These are phyloP conservation scores for Pollimyrus isidori DNA, from an alignment of 2,113 vertebrate species.

Conservation along the genomic window DNA sequence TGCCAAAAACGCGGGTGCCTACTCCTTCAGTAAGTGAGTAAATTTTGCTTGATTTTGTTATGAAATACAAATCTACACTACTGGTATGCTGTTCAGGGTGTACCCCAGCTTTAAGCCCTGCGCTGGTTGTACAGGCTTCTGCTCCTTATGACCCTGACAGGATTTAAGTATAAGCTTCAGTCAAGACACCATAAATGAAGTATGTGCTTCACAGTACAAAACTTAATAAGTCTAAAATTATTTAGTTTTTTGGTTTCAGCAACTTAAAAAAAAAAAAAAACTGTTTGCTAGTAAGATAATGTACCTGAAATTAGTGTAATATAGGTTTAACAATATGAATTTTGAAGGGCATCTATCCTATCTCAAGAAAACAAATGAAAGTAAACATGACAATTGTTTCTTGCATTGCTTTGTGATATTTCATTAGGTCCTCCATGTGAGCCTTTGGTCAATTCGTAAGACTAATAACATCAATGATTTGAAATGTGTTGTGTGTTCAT, in stretches of 20 bases:
- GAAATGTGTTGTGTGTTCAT: background rate
- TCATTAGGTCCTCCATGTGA: background rate
- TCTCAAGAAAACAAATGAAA: background rate
- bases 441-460: background rate
- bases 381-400: background rate
- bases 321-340: background rate
- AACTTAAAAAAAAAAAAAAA: background rate
- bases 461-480: background rate
- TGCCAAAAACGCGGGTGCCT: background rate
- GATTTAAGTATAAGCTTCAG: background rate
- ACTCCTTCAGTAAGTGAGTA: background rate
- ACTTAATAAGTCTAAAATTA: background rate
- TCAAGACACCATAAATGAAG: background rate
- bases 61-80: background rate
- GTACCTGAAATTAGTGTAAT: background rate
- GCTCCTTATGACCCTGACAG: background rate
- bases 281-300: background rate
- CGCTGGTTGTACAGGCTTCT: background rate
- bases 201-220: background rate
- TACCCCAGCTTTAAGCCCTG: background rate
- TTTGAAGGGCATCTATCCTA: background rate
- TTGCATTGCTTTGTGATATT: background rate
- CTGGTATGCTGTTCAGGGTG: background rate
- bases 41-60: background rate
- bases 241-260: background rate